Base-by-base conservation (phyloP, 2,888 invertebrate genomes). In the Octonoba sinensis region DNA sequence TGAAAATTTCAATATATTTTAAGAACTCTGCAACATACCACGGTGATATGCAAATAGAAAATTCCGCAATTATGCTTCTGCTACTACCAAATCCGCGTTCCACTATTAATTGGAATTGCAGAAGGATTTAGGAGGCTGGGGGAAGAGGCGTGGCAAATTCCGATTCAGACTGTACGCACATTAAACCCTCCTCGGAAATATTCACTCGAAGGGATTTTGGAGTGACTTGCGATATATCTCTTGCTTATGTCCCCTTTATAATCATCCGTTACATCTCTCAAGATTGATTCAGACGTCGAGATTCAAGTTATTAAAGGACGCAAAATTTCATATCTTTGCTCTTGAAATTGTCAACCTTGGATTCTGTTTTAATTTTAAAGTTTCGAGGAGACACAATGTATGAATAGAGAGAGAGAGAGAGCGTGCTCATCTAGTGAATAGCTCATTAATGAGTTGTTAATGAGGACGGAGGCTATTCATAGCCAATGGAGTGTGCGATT, bases 41-140 rank as follows among this genome's bases (percentile, higher is more conserved):
- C 46, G 18, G 22, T 24, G 62, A 72, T 70, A 76, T 76, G 76
- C 76, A 76, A 76, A 76, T 70, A 76, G 51, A 59, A 64, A 70
- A 76, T 62, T 62, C 62, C 62, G 62, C 76, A 76, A 70, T 76
- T 76, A 69, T 36, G 8, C 36, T 36, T 36, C 36, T 36, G 36
- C 36, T 36, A 36, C 36, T 36, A 36, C 36, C 36, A 36, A 36
- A 54, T 20, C 54, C n/a, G 54, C 54, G 54, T 54, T 54, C 54
- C 54, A 20, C 54, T 54, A 54, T 65, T 65, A 65, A 65, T 49
- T 49, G 24, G 65, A 54, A 54, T 54, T 54, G n/a, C 18, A n/a
- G 54, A 54, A 36, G 36, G 36, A 36, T 36, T 36, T 36, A 36
- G 36, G 36, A 36, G 36, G 3, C 36, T 11, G 11, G 36, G 36